phyloP scores from a whole-genome alignment of 2,888 invertebrate species.

The Pecten maximus region DNA sequence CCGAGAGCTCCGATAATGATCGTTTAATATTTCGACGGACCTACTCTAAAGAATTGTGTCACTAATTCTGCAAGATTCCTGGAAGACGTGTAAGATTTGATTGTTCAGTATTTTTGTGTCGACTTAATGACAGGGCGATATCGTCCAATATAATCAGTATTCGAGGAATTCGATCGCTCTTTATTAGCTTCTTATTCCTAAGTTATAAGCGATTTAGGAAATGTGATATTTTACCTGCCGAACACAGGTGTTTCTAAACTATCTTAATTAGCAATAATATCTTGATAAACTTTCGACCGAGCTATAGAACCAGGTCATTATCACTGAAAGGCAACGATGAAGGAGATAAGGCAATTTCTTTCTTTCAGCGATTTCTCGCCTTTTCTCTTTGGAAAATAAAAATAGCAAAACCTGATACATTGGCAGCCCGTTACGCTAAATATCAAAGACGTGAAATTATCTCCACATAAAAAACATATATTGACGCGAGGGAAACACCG shows the following conservation, averaged over 20 bases:
- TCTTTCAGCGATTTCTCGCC: constrained; percentile 10
- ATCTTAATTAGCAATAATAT: constrained; percentile 30
- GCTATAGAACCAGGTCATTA: neutral
- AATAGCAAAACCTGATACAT: neutral
- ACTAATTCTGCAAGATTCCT: neutral
- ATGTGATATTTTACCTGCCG: constrained; percentile 13
- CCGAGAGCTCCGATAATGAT: neutral
- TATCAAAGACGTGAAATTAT: neutral
- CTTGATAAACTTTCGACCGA: neutral
- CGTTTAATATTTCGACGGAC: neutral
- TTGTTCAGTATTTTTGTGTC: constrained; percentile 5
- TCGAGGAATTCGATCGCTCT: constrained; percentile 11
- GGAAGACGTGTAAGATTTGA: neutral
- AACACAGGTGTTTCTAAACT: constrained; percentile 33
- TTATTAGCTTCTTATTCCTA: constrained; percentile 30
- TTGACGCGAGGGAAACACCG: too few relatives aligned
- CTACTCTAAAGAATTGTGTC: neutral
- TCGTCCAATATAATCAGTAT: neutral
- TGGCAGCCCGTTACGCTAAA: neutral
- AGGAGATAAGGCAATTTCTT: neutral
- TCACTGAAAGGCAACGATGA: neutral
- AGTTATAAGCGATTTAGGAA: constrained; percentile 28
- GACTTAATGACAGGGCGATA: neutral
- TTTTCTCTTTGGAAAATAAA: neutral
- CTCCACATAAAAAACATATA: too few relatives aligned